These are phyloP conservation scores for Orius laevigatus DNA, from an alignment of 1,140 invertebrate genomes.

Conservation along the genomic window DNA sequence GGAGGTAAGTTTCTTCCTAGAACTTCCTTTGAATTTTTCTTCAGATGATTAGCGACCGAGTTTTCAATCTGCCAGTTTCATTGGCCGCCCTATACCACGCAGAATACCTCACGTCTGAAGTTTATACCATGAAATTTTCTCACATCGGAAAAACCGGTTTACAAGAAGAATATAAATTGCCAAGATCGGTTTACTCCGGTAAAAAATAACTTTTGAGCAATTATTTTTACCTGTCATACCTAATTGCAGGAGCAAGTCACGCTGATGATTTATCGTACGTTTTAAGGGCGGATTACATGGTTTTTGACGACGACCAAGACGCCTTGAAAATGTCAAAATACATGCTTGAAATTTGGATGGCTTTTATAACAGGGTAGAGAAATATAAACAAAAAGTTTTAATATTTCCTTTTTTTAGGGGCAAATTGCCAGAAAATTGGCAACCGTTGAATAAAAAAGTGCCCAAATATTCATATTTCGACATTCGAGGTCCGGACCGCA, in stretches of 20 bases:
- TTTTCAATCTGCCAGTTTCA: no score
- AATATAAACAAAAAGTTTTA: background rate
- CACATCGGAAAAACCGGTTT: no score
- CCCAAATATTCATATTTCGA: background rate
- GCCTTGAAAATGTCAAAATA: background rate
- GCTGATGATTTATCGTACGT: conserved; percentile 8
- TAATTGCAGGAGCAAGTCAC: conserved; percentile 6
- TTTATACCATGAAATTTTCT: no score
- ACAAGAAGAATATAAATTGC: no score
- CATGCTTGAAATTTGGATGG: conserved; percentile 2
- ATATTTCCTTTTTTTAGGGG: background rate
- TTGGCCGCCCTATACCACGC: no score
- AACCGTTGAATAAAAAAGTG: background rate
- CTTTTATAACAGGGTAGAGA: background rate
- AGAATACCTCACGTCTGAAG: no score
- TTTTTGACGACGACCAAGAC: background rate
- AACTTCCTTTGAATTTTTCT: background rate
- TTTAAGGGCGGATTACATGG: background rate
- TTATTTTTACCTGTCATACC: no score
- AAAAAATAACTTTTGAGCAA: no score
- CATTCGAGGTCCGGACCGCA: background rate
- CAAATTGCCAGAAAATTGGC: background rate
- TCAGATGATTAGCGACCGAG: no score
- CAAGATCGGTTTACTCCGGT: no score
- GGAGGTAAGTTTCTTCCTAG: conserved; percentile 12